Evolutionary conservation across 1,140 invertebrate genomes (phyloP), one percentile per base, ranked within the genome.

Genomic region (Carcinoscorpius rotundicauda): DNA sequence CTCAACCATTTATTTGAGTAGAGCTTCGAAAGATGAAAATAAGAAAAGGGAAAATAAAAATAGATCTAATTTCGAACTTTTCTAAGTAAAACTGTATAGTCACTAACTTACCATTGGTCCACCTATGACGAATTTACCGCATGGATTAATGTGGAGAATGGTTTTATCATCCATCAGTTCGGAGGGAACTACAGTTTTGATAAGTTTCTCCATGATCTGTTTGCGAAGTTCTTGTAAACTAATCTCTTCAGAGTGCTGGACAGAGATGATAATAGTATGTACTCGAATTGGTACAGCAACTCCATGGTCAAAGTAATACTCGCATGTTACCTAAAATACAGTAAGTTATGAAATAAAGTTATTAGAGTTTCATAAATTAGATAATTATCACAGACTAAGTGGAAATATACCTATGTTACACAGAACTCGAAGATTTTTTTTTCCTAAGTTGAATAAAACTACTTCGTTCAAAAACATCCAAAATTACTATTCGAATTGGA

Each of bases 101-200:
- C 29, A 29, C 29, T 29, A 4, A 72, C 72, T 74, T 58, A 66
- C 90, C 86, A 92, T 89, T 70, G 94, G 94, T 69, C 94, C 94
- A 67, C 94, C 91, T 74, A 97, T 91, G 66, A 95, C 88, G 75
- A 99, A 99, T 48, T 87, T 80, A 64, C 96, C 96, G 71, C 93
- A 97, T 5, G 96, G 96, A 79, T 99, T 97, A 67, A 99, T 91
- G 77, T 98, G 94, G 50, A 75, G 80, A 59, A 81, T 75, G 49
- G 81, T 83, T 51, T 77, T 71, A 4, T 76, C 75, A 65, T 82
- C 79, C 53, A 81, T 65, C 56, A 78, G 78, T 59, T 81, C 73
- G 4, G 72, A 68, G n/a, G 81, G 80, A 64, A 83, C 79, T 6
- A 83, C 80, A 48, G 70, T 64, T 58, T 77, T 76, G 49, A 82